Percentiles rank a stretch among this genome's conserved stretches.
These are phyloP conservation scores for Acronicta aceris DNA, from an alignment of 2,888 invertebrate species.

Conservation along the genomic window DNA sequence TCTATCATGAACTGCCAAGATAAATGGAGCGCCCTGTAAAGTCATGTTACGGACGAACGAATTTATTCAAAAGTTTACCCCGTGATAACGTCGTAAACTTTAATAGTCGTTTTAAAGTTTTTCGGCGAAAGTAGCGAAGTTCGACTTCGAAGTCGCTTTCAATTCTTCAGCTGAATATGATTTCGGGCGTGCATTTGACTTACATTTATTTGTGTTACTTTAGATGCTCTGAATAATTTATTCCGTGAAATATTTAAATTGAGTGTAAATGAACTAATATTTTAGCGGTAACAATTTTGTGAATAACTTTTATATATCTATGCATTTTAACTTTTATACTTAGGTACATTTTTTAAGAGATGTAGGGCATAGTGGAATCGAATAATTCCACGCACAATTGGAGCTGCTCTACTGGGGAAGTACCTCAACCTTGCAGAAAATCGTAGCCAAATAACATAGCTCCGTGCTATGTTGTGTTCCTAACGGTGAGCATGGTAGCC, in stretches of 20 bases:
- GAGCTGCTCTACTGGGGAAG: too few species aligned
- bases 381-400: too few species aligned
- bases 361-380: too few species aligned
- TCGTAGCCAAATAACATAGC: too few species aligned
- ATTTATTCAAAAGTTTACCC: constrained; percentile 85
- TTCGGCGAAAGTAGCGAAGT: constrained; percentile 56
- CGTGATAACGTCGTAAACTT: constrained; percentile 69
- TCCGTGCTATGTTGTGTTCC: too few species aligned
- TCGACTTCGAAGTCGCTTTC: constrained; percentile 28
- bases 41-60: constrained; percentile 77
- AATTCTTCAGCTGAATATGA: constrained; percentile 38
- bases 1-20: neutral
- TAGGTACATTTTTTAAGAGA: too few species aligned
- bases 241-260: neutral
- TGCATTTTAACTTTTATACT: too few species aligned
- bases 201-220: constrained; percentile 7
- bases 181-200: constrained; percentile 23
- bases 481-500: too few species aligned
- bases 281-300: neutral
- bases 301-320: neutral
- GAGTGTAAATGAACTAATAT: neutral
- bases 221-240: neutral
- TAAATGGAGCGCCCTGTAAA: constrained; percentile 58
- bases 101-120: constrained; percentile 78
- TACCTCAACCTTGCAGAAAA: too few species aligned